Evolutionary conservation across 1,140 invertebrate species (phyloP).

Genomic region (Drosophila murphyi): DNA sequence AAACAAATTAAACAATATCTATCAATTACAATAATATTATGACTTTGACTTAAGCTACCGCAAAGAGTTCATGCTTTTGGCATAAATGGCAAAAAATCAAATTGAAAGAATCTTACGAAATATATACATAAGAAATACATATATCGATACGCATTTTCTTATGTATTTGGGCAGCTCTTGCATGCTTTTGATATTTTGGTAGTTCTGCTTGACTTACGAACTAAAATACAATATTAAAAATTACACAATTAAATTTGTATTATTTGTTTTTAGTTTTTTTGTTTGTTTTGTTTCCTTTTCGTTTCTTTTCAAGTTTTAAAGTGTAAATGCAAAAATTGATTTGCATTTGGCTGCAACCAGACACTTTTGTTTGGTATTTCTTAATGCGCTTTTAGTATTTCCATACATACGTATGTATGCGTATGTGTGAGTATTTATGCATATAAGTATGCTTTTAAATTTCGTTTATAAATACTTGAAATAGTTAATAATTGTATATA

Average conservation of each 20-base stretch:
- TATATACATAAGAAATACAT: slow-evolving; percentile 4
- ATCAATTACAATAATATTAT: slow-evolving; percentile 70
- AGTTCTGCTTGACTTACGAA: slow-evolving; percentile 56
- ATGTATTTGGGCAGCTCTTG: background rate
- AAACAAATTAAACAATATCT: slow-evolving; percentile 49
- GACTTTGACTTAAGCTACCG: slow-evolving; percentile 75
- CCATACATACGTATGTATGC: slow-evolving; percentile 4
- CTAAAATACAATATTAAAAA: slow-evolving; percentile 74
- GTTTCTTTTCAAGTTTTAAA: slow-evolving; percentile 8
- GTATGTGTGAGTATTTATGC: slow-evolving; percentile 21
- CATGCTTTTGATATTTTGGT: slow-evolving; percentile 66
- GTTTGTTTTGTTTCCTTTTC: slow-evolving; percentile 4
- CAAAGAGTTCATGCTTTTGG: slow-evolving; percentile 71
- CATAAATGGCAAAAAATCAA: slow-evolving; percentile 72
- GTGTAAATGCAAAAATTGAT: slow-evolving; percentile 47
- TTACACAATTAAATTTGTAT: slow-evolving; percentile 42
- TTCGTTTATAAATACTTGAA: slow-evolving; percentile 73
- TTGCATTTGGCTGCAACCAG: slow-evolving; percentile 36
- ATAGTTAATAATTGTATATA: slow-evolving; percentile 69
- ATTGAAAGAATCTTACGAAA: slow-evolving; percentile 27
- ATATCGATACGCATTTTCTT: background rate
- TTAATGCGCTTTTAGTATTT: slow-evolving; percentile 16
- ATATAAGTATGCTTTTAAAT: slow-evolving; percentile 23
- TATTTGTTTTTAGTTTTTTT: slow-evolving; percentile 20
- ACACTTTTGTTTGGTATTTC: slow-evolving; percentile 32